phyloP scores from a whole-genome alignment of 2,888 invertebrate species.

The Cephus sareptanus region DNA sequence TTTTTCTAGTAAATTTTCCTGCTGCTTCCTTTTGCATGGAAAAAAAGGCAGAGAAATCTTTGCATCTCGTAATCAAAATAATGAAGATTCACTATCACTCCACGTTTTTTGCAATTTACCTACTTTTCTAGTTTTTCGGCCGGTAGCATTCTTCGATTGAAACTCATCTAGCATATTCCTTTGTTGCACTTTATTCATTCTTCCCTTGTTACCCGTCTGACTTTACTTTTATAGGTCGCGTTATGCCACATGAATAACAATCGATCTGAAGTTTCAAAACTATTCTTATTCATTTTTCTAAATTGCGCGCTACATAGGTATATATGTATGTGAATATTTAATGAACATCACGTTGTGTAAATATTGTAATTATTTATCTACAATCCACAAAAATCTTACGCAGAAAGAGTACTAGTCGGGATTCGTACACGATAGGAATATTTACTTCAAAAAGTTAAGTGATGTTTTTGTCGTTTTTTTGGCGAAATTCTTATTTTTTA shows the following conservation, averaged over 20 bases:
- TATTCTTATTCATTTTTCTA: neutral
- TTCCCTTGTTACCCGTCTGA: neutral
- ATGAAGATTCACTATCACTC: constrained; percentile 12
- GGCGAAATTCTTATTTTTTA: no score
- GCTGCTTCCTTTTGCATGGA: neutral
- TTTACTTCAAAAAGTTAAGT: no score
- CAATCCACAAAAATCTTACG: no score
- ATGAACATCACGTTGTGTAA: no score
- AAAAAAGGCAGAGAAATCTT: neutral
- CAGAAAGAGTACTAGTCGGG: neutral
- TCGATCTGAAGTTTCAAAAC: neutral
- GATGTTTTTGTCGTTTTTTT: no score
- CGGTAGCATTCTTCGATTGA: neutral
- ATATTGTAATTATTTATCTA: no score
- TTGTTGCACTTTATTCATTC: neutral
- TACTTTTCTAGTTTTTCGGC: neutral
- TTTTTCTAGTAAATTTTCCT: neutral
- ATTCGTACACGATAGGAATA: neutral
- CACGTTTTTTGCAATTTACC: neutral
- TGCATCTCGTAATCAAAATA: constrained; percentile 15
- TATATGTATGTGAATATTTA: no score
- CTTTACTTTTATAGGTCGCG: neutral
- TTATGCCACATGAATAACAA: neutral
- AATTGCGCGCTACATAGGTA: no score
- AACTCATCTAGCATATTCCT: neutral